A percentile compares a stretch with the other conserved stretches of the same genome.
Conservation (phyloP, 2,888 invertebrate species). For the Pyralis farinalis region DNA sequence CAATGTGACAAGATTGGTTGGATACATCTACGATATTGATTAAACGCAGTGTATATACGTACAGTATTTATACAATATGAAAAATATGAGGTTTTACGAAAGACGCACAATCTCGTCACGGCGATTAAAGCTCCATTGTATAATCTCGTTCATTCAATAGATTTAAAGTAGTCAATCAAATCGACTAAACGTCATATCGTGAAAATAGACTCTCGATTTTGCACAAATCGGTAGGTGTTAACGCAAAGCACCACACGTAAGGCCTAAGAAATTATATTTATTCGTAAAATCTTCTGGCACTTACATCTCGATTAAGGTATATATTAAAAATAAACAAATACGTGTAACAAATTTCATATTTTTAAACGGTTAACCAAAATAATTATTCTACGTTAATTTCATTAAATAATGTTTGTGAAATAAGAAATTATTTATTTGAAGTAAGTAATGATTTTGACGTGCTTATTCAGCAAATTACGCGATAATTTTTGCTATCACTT, state of each 20-base stretch:
- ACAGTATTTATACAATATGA: not conserved
- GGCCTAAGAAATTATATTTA: conserved; percentile 51
- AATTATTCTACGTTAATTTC: no score
- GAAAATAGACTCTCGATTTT: conserved; percentile 5
- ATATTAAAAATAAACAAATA: no score
- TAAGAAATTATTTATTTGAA: no score
- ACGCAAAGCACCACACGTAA: conserved; percentile 25
- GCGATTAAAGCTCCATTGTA: not conserved
- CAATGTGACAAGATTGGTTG: not conserved
- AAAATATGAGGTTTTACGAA: not conserved
- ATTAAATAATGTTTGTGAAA: no score
- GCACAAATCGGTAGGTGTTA: conserved; percentile 12
- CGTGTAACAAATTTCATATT: no score
- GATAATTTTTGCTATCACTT: no score
- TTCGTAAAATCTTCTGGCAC: conserved; percentile 45
- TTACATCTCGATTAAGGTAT: conserved; percentile 18
- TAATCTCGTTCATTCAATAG: not conserved
- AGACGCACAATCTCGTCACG: not conserved
- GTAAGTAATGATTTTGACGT: no score
- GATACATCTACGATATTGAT: not conserved
- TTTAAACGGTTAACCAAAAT: no score
- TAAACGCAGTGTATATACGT: not conserved
- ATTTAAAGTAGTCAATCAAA: not conserved
- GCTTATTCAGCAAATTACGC: no score
- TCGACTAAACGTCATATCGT: not conserved